phyloP scores from a whole-genome alignment of 1,140 invertebrate species.

The Aphaenogaster floridana region DNA sequence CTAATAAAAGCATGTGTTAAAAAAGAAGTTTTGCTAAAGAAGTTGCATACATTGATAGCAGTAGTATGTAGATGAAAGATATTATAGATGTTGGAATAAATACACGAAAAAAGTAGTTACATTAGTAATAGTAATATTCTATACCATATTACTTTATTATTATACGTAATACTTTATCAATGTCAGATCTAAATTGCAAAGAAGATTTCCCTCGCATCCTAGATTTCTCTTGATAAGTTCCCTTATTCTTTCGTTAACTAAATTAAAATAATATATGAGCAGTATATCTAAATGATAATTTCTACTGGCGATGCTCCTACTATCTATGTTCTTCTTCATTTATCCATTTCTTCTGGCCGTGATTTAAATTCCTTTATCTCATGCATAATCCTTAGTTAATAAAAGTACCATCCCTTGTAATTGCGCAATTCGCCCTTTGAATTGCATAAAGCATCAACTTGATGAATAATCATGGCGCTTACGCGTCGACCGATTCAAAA shows the following conservation, averaged over 20 bases:
- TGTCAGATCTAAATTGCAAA: background rate
- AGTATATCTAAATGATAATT: background rate
- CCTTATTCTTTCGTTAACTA: background rate
- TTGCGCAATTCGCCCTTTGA: conserved; percentile 13
- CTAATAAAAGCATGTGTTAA: background rate
- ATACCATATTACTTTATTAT: background rate
- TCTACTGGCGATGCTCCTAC: background rate
- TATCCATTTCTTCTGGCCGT: background rate
- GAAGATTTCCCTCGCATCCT: background rate
- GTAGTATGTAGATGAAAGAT: background rate
- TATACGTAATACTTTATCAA: background rate
- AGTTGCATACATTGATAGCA: background rate
- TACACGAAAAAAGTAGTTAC: background rate
- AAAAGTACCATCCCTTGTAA: conserved; percentile 1
- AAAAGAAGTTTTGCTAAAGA: background rate
- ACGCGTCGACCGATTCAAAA: conserved; percentile 10
- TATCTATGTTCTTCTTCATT: background rate
- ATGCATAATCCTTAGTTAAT: background rate
- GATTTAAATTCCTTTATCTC: conserved; percentile 5
- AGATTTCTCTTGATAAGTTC: background rate
- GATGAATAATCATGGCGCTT: conserved; percentile 25
- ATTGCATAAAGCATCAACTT: background rate
- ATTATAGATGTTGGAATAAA: background rate
- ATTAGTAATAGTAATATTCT: background rate
- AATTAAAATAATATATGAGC: background rate